Evolutionary conservation across 92 coral and sea anemone species (phyloP), one percentile per base, ranked within the genome.

Genomic region (Parazoanthus atlanticus): DNA sequence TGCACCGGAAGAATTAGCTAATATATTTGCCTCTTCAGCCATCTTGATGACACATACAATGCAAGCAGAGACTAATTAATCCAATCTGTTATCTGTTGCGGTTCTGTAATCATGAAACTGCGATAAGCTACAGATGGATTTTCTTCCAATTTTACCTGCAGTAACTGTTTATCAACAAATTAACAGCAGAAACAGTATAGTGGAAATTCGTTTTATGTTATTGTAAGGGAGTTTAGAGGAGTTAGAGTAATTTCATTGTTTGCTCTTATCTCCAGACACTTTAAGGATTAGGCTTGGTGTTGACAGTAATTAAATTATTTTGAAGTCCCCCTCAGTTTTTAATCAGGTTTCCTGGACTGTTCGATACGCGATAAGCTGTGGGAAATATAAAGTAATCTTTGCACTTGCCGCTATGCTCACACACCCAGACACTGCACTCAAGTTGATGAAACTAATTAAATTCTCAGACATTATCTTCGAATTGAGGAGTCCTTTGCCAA

Each of bases 291-390:
- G 76, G 30, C n/a, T 31, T 21, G 78, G 87, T 28, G 87, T n/a
- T 84, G 87, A 84, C 87, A 84, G 87, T 84, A 84, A 84, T 84
- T 84, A 47, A 84, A 84, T 84, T 84, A 84, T 25, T 28, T 61
- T 70, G 47, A 70, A 84, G 74, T 70, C 77, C 87, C 78, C 65
- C 87, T 9, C 19, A 29, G 64, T 32, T 38, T 40, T 33, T 80
- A 80, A 58, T 58, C 41, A 65, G 85, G 28, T 34, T 81, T 61
- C 61, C 86, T 67, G 40, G 76, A n/a, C 76, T 30, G 86, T 43
- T 72, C 38, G 40, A 61, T 61, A 79, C 23, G 43, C 66, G 86
- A 83, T 83, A 83, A 83, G 78, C 31, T 34, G 17, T 70, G 67
- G 78, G 78, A 41, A 83, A 29, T 30, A 41, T 29, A 4, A 23